These are phyloP conservation scores for Epinotia brunnichana DNA, from an alignment of 2,888 invertebrate genomes.

Conservation along the genomic window DNA sequence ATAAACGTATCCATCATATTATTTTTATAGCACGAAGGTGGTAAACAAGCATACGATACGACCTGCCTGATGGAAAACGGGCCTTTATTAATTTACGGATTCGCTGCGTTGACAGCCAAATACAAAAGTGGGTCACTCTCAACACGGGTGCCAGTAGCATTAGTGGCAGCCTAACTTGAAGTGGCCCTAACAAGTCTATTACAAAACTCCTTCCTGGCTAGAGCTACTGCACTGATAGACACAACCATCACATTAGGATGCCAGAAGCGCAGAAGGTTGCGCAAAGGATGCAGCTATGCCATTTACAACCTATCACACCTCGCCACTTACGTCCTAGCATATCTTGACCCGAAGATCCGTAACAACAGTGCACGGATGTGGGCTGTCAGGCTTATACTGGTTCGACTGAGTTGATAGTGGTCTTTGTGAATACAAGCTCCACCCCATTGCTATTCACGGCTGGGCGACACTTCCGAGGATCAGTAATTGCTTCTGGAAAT, in stretches of 20 bases:
- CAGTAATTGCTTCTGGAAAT: conserved; percentile 42
- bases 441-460: conserved; percentile 33
- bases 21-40: not conserved
- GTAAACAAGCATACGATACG: not conserved
- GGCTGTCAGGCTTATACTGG: not conserved
- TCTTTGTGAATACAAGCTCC: not conserved
- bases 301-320: not conserved
- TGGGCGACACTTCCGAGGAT: conserved; percentile 37
- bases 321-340: not conserved
- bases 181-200: not conserved
- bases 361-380: too few relatives aligned
- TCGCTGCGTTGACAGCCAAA: too few relatives aligned
- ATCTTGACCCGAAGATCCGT: not conserved
- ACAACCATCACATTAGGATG: conserved; percentile 36
- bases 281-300: conserved; percentile 35
- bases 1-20: not conserved
- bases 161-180: not conserved
- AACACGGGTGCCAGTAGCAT: too few relatives aligned
- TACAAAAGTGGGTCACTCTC: too few relatives aligned
- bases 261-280: conserved; percentile 36
- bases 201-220: not conserved
- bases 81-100: too few relatives aligned
- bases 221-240: not conserved
- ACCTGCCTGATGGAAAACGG: not conserved
- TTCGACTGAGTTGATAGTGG: not conserved